Conservation (phyloP, 2,797 vertebrate species). For the Rhodeus uyekii region DNA sequence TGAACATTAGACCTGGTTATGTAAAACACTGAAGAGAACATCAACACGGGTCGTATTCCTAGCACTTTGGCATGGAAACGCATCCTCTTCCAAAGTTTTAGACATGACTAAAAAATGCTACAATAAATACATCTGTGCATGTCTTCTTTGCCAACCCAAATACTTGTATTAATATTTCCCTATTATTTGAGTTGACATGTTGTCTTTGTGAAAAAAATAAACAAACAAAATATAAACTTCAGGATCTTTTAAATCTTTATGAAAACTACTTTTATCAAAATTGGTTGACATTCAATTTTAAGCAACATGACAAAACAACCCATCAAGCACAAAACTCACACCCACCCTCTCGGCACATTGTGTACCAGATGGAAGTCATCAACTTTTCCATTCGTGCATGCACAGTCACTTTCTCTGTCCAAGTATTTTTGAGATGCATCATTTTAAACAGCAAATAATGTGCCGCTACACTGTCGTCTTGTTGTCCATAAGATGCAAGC, state of each 20-base stretch:
- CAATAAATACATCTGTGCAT: not conserved
- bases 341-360: slow-evolving; percentile 43
- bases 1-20: not conserved
- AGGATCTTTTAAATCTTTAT: not conserved
- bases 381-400: slow-evolving; percentile 48
- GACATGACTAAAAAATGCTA: not conserved
- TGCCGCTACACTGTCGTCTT: slow-evolving; percentile 6
- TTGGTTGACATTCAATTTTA: slow-evolving; percentile 24
- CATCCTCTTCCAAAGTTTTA: not conserved
- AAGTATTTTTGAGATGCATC: slow-evolving; percentile 26
- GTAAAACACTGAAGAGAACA: slow-evolving; percentile 5
- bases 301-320: slow-evolving; percentile 36
- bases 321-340: slow-evolving; percentile 28
- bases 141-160: not conserved
- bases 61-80: not conserved
- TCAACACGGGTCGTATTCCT: not conserved
- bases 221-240: not conserved
- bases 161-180: not conserved
- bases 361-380: slow-evolving; percentile 56
- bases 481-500: not conserved
- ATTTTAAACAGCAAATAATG: slow-evolving; percentile 19
- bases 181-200: not conserved
- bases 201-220: not conserved
- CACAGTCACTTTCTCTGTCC: slow-evolving; percentile 40
- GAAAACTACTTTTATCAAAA: not conserved